These are phyloP conservation scores for Hiodon alosoides DNA, from an alignment of 2,113 vertebrate species.

Conservation along the genomic window DNA sequence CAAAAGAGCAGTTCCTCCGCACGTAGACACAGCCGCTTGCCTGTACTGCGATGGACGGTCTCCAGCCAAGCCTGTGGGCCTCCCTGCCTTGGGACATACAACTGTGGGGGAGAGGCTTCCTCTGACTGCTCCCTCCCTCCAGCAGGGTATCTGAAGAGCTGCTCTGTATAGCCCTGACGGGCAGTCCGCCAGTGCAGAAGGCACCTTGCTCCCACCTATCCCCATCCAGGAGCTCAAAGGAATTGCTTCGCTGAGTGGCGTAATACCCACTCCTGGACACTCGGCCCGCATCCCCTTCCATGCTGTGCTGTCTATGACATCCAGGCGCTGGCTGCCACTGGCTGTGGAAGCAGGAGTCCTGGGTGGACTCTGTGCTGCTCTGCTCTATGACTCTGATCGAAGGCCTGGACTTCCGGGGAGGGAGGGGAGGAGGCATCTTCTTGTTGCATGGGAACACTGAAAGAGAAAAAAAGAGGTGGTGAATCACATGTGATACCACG, in stretches of 20 bases:
- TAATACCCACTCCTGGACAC: slow-evolving; percentile 58
- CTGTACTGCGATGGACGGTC: slow-evolving; percentile 90
- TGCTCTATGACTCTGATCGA: slow-evolving; percentile 89
- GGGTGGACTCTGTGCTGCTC: slow-evolving; percentile 95
- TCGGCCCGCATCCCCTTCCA: slow-evolving; percentile 44
- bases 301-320: slow-evolving; percentile 65
- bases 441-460: slow-evolving; percentile 86
- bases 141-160: slow-evolving; percentile 65
- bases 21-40: slow-evolving; percentile 50
- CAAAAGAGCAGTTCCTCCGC: background rate
- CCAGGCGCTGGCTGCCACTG: slow-evolving; percentile 56
- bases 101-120: slow-evolving; percentile 66
- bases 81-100: slow-evolving; percentile 71
- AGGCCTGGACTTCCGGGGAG: slow-evolving; percentile 91
- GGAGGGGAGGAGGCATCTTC: slow-evolving; percentile 92
- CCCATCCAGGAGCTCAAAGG: slow-evolving; percentile 61
- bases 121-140: slow-evolving; percentile 44
- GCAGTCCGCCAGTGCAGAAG: slow-evolving; percentile 57
- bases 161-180: slow-evolving; percentile 59
- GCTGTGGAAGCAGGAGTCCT: slow-evolving; percentile 78
- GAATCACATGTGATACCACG: background rate
- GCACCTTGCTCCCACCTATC: slow-evolving; percentile 47
- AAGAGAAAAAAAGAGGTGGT: background rate
- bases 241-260: slow-evolving; percentile 63
- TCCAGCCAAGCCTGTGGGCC: slow-evolving; percentile 81